Conservation (phyloP, 2,797 vertebrate genomes). For the Austrolebias charrua region DNA sequence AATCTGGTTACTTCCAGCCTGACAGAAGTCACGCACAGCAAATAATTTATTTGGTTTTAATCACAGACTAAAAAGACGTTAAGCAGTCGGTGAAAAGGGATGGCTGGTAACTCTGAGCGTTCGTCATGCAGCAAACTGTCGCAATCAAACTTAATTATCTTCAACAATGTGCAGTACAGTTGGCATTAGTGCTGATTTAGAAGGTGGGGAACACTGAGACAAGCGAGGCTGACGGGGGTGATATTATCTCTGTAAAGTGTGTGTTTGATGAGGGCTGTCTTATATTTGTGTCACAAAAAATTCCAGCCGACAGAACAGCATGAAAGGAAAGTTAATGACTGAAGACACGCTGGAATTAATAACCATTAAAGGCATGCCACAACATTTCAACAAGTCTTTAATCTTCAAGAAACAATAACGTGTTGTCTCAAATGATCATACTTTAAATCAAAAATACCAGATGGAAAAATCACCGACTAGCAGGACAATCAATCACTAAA, state of each 20-base stretch:
- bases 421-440: background rate
- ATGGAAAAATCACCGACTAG: background rate
- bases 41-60: slow-evolving; percentile 51
- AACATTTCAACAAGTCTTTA: background rate
- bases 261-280: slow-evolving; percentile 41
- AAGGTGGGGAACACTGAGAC: slow-evolving; percentile 20
- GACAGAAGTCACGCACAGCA: background rate
- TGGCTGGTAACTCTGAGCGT: slow-evolving; percentile 45
- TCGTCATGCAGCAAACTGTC: slow-evolving; percentile 25
- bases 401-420: background rate
- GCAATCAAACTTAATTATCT: slow-evolving; percentile 56
- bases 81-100: slow-evolving; percentile 32
- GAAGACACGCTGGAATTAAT: slow-evolving; percentile 37
- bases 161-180: slow-evolving; percentile 37
- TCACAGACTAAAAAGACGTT: slow-evolving; percentile 42
- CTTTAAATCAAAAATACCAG: slow-evolving; percentile 1
- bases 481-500: slow-evolving; percentile 13
- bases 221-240: slow-evolving; percentile 28
- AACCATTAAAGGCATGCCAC: slow-evolving; percentile 9
- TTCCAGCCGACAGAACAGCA: slow-evolving; percentile 32
- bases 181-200: slow-evolving; percentile 41
- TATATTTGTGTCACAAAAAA: slow-evolving; percentile 32
- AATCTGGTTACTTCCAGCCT: slow-evolving; percentile 9
- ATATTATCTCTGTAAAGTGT: slow-evolving; percentile 27
- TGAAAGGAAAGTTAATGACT: slow-evolving; percentile 37